A percentile compares a stretch with the other conserved stretches of the same genome.
Evolutionary conservation across 2,888 invertebrate species (phyloP).

Genomic region (Phyllotreta striolata): DNA sequence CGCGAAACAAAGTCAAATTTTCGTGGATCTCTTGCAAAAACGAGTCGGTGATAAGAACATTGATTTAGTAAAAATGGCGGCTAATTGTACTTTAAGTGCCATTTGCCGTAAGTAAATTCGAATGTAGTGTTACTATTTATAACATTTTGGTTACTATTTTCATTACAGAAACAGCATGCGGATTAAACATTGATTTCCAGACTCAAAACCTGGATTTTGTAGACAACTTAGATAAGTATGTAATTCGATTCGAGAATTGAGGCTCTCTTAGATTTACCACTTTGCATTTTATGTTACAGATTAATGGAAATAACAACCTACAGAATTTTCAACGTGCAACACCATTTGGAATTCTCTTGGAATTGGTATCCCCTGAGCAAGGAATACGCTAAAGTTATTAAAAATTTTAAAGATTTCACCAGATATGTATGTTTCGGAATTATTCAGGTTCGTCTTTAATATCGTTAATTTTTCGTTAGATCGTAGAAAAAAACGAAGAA

Average conservation of each 20-base stretch:
- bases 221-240: slow-evolving; percentile 34
- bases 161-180: slow-evolving; percentile 38
- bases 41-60: slow-evolving; percentile 58
- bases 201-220: slow-evolving; percentile 26
- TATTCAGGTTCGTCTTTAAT: neutral
- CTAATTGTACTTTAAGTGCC: slow-evolving; percentile 69
- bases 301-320: slow-evolving; percentile 29
- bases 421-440: slow-evolving; percentile 25
- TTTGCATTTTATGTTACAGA: slow-evolving; percentile 10
- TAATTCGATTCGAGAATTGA: neutral
- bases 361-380: slow-evolving; percentile 23
- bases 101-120: slow-evolving; percentile 67
- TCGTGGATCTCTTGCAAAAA: slow-evolving; percentile 62
- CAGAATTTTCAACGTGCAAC: slow-evolving; percentile 31
- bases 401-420: slow-evolving; percentile 22
- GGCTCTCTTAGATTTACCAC: no score
- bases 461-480: slow-evolving; percentile 8
- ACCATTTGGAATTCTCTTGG: slow-evolving; percentile 33
- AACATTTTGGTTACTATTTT: neutral
- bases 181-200: slow-evolving; percentile 35
- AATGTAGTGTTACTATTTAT: neutral
- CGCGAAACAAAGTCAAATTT: slow-evolving; percentile 6
- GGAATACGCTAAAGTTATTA: slow-evolving; percentile 8
- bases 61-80: slow-evolving; percentile 65
- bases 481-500: slow-evolving; percentile 25